Conservation (phyloP, 1,140 invertebrate species). For the Cherax quadricarinatus region DNA sequence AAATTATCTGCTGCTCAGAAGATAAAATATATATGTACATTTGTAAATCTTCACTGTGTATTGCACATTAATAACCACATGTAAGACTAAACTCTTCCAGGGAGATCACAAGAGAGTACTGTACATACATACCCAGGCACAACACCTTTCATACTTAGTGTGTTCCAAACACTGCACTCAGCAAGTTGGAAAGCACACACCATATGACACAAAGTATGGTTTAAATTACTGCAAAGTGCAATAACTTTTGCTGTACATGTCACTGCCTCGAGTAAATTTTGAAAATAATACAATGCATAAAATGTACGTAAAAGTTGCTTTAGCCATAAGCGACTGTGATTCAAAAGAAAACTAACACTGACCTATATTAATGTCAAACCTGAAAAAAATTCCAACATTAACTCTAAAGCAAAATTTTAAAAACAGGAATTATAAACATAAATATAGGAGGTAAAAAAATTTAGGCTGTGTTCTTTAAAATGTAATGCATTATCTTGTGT, state of each 20-base stretch:
- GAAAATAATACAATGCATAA: neutral
- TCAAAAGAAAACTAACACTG: neutral
- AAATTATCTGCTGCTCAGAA: neutral
- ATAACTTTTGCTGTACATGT: neutral
- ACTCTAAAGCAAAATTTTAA: neutral
- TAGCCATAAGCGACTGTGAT: neutral
- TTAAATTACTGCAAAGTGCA: neutral
- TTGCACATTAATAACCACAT: neutral
- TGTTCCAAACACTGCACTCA: too few relatives aligned
- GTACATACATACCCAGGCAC: neutral
- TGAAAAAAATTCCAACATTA: neutral
- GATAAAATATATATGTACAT: neutral
- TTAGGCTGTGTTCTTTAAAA: neutral
- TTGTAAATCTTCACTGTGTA: neutral
- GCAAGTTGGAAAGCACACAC: neutral
- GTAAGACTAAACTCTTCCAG: neutral
- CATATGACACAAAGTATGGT: too few relatives aligned
- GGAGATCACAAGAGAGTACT: neutral
- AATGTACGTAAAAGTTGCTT: neutral
- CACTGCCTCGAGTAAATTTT: neutral
- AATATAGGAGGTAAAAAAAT: neutral
- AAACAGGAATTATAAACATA: neutral
- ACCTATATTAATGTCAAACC: neutral
- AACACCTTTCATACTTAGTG: neutral
- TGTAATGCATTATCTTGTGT: neutral